Percentiles rank a stretch among this genome's conserved stretches.
Evolutionary conservation across 2,797 vertebrate genomes (phyloP).

Genomic region (Rhinogobio ventralis): DNA sequence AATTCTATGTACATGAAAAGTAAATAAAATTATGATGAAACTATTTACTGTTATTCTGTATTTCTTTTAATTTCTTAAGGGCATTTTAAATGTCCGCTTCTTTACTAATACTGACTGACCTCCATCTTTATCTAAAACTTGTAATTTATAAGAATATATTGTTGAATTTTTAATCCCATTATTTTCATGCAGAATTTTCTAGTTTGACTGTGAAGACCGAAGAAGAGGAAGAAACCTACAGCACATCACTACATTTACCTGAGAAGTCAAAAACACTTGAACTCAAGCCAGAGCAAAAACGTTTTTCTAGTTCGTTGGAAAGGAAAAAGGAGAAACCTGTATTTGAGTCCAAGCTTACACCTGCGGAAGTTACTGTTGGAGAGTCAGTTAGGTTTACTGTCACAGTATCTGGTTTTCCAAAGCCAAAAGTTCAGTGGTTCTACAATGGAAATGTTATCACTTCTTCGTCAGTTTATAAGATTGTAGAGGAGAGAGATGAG

Average conservation of each 20-base stretch:
- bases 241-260: slow-evolving; percentile 82
- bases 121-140: slow-evolving; percentile 53
- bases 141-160: slow-evolving; percentile 66
- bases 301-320: slow-evolving; percentile 81
- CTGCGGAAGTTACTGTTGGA: slow-evolving; percentile 77
- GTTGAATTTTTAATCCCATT: slow-evolving; percentile 76
- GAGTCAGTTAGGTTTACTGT: slow-evolving; percentile 86
- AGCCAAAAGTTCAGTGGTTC: slow-evolving; percentile 89
- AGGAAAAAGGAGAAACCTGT: slow-evolving; percentile 84
- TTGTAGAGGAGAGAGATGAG: slow-evolving; percentile 84
- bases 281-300: slow-evolving; percentile 88
- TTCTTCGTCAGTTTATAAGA: slow-evolving; percentile 77
- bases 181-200: slow-evolving; percentile 88
- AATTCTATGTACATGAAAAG: slow-evolving; percentile 59
- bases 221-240: slow-evolving; percentile 85
- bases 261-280: slow-evolving; percentile 91
- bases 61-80: slow-evolving; percentile 24
- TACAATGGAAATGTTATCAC: slow-evolving; percentile 80
- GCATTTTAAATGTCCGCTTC: slow-evolving; percentile 50
- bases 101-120: slow-evolving; percentile 33
- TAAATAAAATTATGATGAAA: slow-evolving; percentile 54
- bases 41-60: slow-evolving; percentile 26
- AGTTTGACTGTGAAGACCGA: slow-evolving; percentile 87
- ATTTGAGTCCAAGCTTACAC: slow-evolving; percentile 83
- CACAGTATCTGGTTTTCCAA: slow-evolving; percentile 82